Base-by-base conservation (phyloP, 1,140 invertebrate genomes). In the Heterodera schachtii region DNA sequence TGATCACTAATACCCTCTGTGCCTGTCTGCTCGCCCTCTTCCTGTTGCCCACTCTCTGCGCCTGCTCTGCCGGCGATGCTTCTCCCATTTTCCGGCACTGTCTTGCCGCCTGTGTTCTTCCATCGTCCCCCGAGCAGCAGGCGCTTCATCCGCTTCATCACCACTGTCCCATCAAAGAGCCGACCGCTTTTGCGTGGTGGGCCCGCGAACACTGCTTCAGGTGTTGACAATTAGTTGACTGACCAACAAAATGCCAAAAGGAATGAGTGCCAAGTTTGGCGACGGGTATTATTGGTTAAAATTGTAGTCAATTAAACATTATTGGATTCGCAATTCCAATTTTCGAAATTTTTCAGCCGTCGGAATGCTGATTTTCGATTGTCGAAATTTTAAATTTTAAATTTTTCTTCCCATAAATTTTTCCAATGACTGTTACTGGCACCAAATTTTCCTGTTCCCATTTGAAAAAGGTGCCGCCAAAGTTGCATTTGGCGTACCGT, bases 401-500 rank as follows among this genome's bases (percentile, higher is more conserved):
- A 31, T 31, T 31, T 31, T 31, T 31, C 31, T 31, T 31, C n/a
- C n/a, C n/a, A n/a, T n/a, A n/a, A n/a, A n/a, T n/a, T n/a, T n/a
- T n/a, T n/a, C n/a, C n/a, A n/a, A n/a, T 66, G 3, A 47, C 47
- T 6, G 9, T 77, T 46, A 0, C 31, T 67, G 57, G 2, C 46
- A 60, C 9, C 21, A 64, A 7, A 67, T 21, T 52, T 78, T 52
- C 31, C 67, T 52, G 41, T 67, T 85, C 19, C 31, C 31, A 31
- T 31, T 31, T 31, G 31, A 31, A 31, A 31, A 57, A 84, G 83
- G 8, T 92, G 91, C 82, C 82, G 88, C 46, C 96, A 98, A 88
- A 90, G 92, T 3, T 98, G 96, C 89, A 98, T 96, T 94, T 98
- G 96, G 96, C 91, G 93, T 77, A 96, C 96, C 9, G 94, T 98